Evolutionary conservation across 2,797 vertebrate genomes (phyloP).

Genomic region (Hyperoplus lanceolatus): DNA sequence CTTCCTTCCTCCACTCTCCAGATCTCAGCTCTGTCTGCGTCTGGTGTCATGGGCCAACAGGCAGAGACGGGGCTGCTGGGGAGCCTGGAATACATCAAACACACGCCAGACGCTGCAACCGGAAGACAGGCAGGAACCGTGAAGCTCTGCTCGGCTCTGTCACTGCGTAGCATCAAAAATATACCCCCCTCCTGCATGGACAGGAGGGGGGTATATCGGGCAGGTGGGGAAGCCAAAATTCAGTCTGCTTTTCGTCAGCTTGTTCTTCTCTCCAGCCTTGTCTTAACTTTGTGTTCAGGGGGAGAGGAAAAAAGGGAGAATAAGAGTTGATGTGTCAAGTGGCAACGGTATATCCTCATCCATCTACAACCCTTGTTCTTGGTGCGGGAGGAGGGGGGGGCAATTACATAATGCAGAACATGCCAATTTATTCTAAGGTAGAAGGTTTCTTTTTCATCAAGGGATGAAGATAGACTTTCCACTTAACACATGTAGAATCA

Average conservation of each 20-base stretch:
- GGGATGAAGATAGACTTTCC: slow-evolving; percentile 68
- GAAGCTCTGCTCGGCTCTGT: slow-evolving; percentile 70
- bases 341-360: slow-evolving; percentile 46
- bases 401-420: slow-evolving; percentile 55
- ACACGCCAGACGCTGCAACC: slow-evolving; percentile 75
- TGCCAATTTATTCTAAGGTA: slow-evolving; percentile 52
- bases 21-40: slow-evolving; percentile 58
- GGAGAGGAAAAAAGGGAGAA: slow-evolving; percentile 53
- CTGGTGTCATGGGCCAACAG: slow-evolving; percentile 60
- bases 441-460: slow-evolving; percentile 64
- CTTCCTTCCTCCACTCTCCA: slow-evolving; percentile 74
- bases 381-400: slow-evolving; percentile 7
- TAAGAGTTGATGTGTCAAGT: slow-evolving; percentile 60
- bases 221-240: slow-evolving; percentile 70
- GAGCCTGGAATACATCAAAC: slow-evolving; percentile 80
- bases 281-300: slow-evolving; percentile 46
- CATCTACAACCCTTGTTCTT: slow-evolving; percentile 39
- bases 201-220: slow-evolving; percentile 8
- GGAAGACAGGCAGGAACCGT: slow-evolving; percentile 79
- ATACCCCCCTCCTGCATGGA: slow-evolving; percentile 8
- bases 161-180: slow-evolving; percentile 74
- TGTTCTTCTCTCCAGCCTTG: slow-evolving; percentile 49
- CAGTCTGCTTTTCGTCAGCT: slow-evolving; percentile 64
- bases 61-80: slow-evolving; percentile 47
- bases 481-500: slow-evolving; percentile 72